Percentiles rank a stretch among this genome's conserved stretches.
Conservation (phyloP, 1,140 invertebrate species). For the Pseudomyrmex concolor region DNA sequence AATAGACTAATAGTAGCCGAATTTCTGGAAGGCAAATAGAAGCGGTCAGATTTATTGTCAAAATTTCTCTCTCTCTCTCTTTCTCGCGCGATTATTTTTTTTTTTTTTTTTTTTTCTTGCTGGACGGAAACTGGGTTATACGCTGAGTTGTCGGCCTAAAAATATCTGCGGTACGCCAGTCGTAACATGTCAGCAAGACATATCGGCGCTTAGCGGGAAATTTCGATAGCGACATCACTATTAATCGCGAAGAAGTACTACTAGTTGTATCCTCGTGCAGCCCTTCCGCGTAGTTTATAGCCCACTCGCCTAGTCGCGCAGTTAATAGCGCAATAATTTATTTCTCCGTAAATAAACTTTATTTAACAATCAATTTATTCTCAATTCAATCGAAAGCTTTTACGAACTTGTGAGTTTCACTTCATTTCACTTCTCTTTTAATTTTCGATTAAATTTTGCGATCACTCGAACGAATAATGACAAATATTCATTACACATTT, state of each 20-base stretch:
- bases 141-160: slow-evolving; percentile 64
- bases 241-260: slow-evolving; percentile 5
- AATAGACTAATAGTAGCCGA: slow-evolving; percentile 15
- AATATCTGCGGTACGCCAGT: slow-evolving; percentile 59
- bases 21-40: slow-evolving; percentile 7
- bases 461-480: not conserved
- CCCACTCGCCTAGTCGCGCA: too few relatives aligned
- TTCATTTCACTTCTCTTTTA: not conserved
- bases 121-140: slow-evolving; percentile 69
- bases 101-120: slow-evolving; percentile 60
- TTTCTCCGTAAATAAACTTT: not conserved
- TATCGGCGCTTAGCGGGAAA: slow-evolving; percentile 40
- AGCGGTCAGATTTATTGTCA: not conserved
- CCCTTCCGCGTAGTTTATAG: not conserved
- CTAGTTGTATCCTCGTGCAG: not conserved
- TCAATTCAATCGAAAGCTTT: not conserved
- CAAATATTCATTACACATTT: too few relatives aligned
- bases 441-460: not conserved
- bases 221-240: slow-evolving; percentile 34
- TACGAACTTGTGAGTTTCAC: not conserved
- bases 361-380: not conserved
- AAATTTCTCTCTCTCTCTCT: not conserved
- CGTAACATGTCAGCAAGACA: slow-evolving; percentile 62
- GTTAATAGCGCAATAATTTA: too few relatives aligned
- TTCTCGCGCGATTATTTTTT: not conserved